Conservation (phyloP, 2,888 invertebrate genomes). For the Synanthedon myopaeformis region DNA sequence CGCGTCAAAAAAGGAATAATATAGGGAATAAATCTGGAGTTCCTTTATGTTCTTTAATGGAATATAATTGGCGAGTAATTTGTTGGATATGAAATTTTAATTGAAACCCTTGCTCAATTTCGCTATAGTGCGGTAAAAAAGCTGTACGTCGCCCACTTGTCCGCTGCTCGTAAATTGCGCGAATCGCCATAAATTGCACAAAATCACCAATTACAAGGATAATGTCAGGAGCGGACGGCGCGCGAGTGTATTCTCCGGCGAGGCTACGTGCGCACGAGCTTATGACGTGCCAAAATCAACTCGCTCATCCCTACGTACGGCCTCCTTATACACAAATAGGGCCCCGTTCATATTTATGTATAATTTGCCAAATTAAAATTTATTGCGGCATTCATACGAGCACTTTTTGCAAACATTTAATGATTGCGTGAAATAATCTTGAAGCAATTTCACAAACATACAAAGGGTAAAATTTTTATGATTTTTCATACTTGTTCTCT, state of each 20-base stretch:
- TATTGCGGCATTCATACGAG: no score
- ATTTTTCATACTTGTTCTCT: no score
- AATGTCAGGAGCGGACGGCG: slow-evolving; percentile 41
- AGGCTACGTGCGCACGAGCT: slow-evolving; percentile 10
- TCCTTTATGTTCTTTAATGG: slow-evolving; percentile 41
- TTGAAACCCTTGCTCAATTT: slow-evolving; percentile 54
- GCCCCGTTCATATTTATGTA: no score
- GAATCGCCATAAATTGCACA: slow-evolving; percentile 65
- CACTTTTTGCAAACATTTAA: not conserved
- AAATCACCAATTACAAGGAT: slow-evolving; percentile 64
- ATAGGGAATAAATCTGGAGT: slow-evolving; percentile 2
- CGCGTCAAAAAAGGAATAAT: not conserved
- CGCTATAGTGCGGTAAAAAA: slow-evolving; percentile 29
- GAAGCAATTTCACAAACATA: no score
- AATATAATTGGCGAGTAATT: slow-evolving; percentile 61
- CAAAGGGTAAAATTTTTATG: no score
- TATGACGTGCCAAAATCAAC: slow-evolving; percentile 43
- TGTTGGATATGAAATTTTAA: slow-evolving; percentile 58
- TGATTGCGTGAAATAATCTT: no score
- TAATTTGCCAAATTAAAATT: no score
- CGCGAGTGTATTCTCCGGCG: slow-evolving; percentile 9
- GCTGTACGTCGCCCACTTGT: slow-evolving; percentile 51
- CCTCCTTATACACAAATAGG: not conserved
- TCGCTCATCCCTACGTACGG: slow-evolving; percentile 8
- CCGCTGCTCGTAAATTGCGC: slow-evolving; percentile 64